Conservation (phyloP, 2,888 invertebrate species). For the Melanostoma scalare region DNA sequence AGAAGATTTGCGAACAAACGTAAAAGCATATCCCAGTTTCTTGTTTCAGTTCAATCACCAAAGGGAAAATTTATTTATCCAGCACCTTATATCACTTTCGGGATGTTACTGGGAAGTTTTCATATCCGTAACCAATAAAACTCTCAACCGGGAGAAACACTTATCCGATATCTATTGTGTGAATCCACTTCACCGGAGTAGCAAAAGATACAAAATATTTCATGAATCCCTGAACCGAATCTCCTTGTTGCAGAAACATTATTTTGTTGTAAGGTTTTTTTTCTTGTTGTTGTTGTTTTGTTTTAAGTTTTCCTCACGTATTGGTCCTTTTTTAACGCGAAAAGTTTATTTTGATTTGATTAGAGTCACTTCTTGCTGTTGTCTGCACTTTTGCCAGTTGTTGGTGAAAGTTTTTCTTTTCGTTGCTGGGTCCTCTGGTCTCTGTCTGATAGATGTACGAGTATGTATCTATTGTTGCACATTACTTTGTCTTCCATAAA, state of each 20-base stretch:
- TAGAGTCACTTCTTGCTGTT: slow-evolving; percentile 64
- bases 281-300: no score
- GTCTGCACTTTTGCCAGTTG: slow-evolving; percentile 49
- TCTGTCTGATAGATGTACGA: background rate
- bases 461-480: slow-evolving; percentile 38
- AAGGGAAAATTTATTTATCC: slow-evolving; percentile 12
- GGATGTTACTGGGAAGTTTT: slow-evolving; percentile 32
- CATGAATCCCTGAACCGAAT: background rate
- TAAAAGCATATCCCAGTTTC: background rate
- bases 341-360: slow-evolving; percentile 69
- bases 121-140: slow-evolving; percentile 40
- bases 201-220: slow-evolving; percentile 1
- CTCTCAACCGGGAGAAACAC: slow-evolving; percentile 17
- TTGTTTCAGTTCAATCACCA: slow-evolving; percentile 29
- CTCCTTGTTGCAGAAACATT: slow-evolving; percentile 14
- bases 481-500: slow-evolving; percentile 49
- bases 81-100: slow-evolving; percentile 31
- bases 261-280: no score
- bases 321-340: slow-evolving; percentile 25
- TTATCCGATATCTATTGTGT: slow-evolving; percentile 28
- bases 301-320: slow-evolving; percentile 58
- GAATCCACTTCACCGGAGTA: slow-evolving; percentile 10
- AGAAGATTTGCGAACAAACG: slow-evolving; percentile 24
- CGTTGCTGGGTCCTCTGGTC: slow-evolving; percentile 2
- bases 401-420: slow-evolving; percentile 16